phyloP scores from a whole-genome alignment of 2,113 vertebrate genomes.

The Drymodes brunneopygia region DNA sequence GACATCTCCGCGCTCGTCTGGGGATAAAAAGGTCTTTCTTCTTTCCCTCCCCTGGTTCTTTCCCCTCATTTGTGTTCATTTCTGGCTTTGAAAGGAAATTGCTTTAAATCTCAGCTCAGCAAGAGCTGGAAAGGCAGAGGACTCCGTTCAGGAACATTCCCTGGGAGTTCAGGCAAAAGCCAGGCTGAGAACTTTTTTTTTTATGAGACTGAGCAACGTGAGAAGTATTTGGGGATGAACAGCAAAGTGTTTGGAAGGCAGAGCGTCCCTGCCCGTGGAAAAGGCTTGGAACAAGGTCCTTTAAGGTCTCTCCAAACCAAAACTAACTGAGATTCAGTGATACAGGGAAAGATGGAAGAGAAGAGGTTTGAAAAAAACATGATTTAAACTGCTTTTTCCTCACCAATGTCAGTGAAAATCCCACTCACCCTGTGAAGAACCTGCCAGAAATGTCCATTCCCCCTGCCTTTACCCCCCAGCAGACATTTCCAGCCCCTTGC shows the following conservation, averaged over 20 bases:
- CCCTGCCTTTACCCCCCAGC: not conserved
- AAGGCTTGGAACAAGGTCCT: not conserved
- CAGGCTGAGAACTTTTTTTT: not conserved
- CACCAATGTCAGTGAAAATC: not conserved
- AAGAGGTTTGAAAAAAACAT: not conserved
- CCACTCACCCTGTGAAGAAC: not conserved
- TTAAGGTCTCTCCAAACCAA: not conserved
- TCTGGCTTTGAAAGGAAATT: conserved; percentile 52
- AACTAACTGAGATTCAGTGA: not conserved
- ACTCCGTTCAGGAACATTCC: not conserved
- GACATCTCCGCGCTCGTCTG: not conserved
- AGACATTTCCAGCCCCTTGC: not conserved
- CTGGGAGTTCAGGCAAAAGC: not conserved
- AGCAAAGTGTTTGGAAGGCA: not conserved
- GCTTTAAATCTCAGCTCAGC: conserved; percentile 31
- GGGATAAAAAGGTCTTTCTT: conserved; percentile 16
- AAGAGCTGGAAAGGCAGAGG: conserved; percentile 22
- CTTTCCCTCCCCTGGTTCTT: not conserved
- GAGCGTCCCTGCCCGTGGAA: not conserved
- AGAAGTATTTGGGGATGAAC: not conserved
- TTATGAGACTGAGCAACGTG: not conserved
- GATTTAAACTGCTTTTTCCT: not conserved
- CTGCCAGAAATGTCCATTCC: not conserved
- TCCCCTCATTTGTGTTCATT: conserved; percentile 24
- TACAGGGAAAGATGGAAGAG: not conserved